Evolutionary conservation across 2,797 vertebrate genomes (phyloP), one percentile per base, ranked within the genome.

Genomic region (Podarcis lilfordi): DNA sequence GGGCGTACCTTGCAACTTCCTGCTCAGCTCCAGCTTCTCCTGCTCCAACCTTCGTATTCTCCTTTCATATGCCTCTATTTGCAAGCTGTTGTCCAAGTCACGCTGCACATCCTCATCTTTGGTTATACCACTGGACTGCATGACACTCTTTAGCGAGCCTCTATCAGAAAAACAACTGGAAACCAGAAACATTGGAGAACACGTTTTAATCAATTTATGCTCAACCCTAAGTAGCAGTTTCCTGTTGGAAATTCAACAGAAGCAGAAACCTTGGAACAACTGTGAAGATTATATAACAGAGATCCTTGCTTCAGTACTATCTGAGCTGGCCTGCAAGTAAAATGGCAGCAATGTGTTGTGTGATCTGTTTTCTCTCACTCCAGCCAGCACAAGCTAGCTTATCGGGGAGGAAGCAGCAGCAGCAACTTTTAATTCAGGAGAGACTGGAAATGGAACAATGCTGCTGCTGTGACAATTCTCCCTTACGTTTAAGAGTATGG

Each of bases 11-110:
- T 99, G 98, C 78, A 99, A 96, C 92, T 97, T 99, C 88, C 98
- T 97, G 95, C 96, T 98, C 87, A 99, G 97, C 94, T 99, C 98
- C 91, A 97, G 97, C 86, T 99, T 99, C 95, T 99, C 99, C 93
- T 98, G 98, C 91, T 99, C 99, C 88, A 99, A 96, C 10, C 98
- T 96, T 13, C 97, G 97, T 93, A 99, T 98, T 95, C 98, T 97
- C 90, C 97, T 97, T 93, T 99, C 98, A 0, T 99, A 99, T 0
- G 96, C 98, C 87, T 99, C 98, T 40, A 98, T 97, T 92, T 98
- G 98, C 92, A 97, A 93, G 82, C 97, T 97, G 66, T 95, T 98
- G 86, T 97, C 97, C 59, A 97, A 88, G 2, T 97, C 97, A 1
- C 94, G 95, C 85, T 97, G 97, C 10, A 96, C 96, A 1, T 97